Evolutionary conservation across 2,888 invertebrate genomes (phyloP), one percentile per base, ranked within the genome.

Genomic region (Athripsodes cinereus): DNA sequence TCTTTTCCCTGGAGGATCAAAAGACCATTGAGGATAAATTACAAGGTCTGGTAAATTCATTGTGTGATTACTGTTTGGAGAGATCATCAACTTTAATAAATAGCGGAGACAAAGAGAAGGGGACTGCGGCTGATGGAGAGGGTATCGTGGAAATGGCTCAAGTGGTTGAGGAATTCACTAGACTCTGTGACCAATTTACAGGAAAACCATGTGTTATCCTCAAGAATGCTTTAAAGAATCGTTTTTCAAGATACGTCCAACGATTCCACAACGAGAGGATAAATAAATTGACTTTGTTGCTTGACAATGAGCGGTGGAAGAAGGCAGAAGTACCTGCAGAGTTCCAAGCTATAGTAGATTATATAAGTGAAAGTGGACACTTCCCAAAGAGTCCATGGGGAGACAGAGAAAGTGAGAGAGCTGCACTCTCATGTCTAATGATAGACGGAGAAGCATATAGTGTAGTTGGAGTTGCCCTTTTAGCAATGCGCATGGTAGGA

Each of bases 271-370:
- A 86, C 44, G 93, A 95, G 68, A 81, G 92, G 49, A 91, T 92
- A 72, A 85, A 84, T 53, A 94, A 95, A 72, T 75, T 98, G 55
- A 88, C 88, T 46, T 73, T 90, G 61, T 81, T 95, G 35, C 77
- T 98, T 48, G 96, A 96, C 70, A 85, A 86, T 62, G 98, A 98
- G 73, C 80, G 91, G 60, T 98, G 98, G 98, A 93, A 91, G 69
- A 86, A 89, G 66, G 91, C 94, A 2, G 94, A 96, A 68, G 92
- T 97, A 53, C 92, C 96, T 1, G 79, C 81, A 64, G 92, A 94
- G 70, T 89, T 96, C 70, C 97, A 98, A 74, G 81, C 84, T 65
- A 81, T 96, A 60, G 86, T 95, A 34, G 84, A 86, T 70, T 81
- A 83, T 66, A 85, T 92, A 67, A 77, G 76, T 69, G 76, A 81